Percentiles rank a stretch among this genome's conserved stretches.
Conservation (phyloP, 2,113 vertebrate species). For the Egretta garzetta region DNA sequence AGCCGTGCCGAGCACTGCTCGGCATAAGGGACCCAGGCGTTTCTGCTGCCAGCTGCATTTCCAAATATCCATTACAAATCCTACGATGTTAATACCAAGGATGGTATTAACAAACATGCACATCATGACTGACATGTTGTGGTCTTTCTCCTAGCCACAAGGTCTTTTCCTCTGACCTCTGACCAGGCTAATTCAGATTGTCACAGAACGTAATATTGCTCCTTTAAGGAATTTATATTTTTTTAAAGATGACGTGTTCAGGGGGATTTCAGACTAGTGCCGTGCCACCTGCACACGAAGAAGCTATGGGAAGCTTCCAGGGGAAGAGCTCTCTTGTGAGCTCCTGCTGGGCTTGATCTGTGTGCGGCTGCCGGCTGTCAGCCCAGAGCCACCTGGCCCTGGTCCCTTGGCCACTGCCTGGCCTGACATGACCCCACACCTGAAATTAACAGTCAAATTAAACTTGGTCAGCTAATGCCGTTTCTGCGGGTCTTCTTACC, state of each 20-base stretch:
- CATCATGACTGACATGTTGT: not conserved
- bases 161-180: not conserved
- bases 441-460: not conserved
- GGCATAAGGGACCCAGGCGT: not conserved
- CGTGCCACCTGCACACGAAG: not conserved
- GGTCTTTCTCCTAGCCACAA: not conserved
- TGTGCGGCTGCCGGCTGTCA: not conserved
- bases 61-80: not conserved
- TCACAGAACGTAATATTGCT: not conserved
- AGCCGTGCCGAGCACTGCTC: not conserved
- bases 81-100: not conserved
- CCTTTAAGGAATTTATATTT: not conserved
- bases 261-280: not conserved
- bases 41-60: not conserved
- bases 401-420: not conserved
- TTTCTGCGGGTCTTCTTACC: not conserved
- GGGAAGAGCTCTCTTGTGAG: not conserved
- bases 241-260: not conserved
- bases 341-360: not conserved
- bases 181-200: not conserved
- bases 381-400: rapidly evolving
- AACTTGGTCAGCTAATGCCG: not conserved
- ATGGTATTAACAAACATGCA: not conserved
- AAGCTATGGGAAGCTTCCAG: not conserved
- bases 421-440: not conserved